Percentiles rank a stretch among this genome's conserved stretches.
Conservation (phyloP, 2,888 invertebrate species). For the Cantharis nigra region DNA sequence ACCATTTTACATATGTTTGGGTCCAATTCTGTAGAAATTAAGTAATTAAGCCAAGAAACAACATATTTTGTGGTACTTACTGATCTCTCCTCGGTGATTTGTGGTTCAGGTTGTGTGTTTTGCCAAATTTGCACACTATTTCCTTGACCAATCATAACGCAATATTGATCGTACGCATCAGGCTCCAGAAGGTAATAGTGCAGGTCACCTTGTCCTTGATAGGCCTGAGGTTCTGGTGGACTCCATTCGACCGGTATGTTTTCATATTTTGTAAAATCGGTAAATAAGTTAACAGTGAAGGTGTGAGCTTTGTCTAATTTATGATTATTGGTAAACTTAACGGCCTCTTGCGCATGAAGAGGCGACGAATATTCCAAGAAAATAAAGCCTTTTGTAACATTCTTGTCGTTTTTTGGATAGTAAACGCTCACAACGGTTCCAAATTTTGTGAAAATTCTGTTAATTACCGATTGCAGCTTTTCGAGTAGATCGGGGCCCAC, state of each 20-base stretch:
- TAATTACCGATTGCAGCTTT: conserved; percentile 89
- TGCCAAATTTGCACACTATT: conserved; percentile 81
- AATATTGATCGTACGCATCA: conserved; percentile 95
- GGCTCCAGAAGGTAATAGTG: conserved; percentile 92
- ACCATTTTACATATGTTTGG: conserved; percentile 96
- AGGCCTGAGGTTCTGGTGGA: conserved; percentile 85
- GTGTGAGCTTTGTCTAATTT: conserved; percentile 96
- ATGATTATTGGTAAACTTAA: conserved; percentile 86
- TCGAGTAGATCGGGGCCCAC: conserved; percentile 91
- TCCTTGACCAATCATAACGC: conserved; percentile 81
- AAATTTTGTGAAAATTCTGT: conserved; percentile 88
- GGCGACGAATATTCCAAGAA: conserved; percentile 91
- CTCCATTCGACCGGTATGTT: conserved; percentile 93
- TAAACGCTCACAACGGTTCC: conserved; percentile 86
- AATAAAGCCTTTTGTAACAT: conserved; percentile 88
- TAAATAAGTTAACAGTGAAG: conserved; percentile 90
- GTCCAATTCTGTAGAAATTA: conserved; percentile 79
- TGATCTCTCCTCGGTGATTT: conserved; percentile 77
- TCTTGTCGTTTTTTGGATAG: conserved; percentile 83
- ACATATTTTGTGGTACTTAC: conserved; percentile 55
- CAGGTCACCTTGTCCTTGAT: conserved; percentile 90
- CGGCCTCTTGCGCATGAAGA: conserved; percentile 84
- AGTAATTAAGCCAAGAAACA: background rate
- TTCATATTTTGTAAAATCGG: conserved; percentile 93
- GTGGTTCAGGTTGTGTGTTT: conserved; percentile 87